Evolutionary conservation across 1,140 invertebrate genomes (phyloP), one percentile per base, ranked within the genome.

Genomic region (Centruroides sculpturatus): DNA sequence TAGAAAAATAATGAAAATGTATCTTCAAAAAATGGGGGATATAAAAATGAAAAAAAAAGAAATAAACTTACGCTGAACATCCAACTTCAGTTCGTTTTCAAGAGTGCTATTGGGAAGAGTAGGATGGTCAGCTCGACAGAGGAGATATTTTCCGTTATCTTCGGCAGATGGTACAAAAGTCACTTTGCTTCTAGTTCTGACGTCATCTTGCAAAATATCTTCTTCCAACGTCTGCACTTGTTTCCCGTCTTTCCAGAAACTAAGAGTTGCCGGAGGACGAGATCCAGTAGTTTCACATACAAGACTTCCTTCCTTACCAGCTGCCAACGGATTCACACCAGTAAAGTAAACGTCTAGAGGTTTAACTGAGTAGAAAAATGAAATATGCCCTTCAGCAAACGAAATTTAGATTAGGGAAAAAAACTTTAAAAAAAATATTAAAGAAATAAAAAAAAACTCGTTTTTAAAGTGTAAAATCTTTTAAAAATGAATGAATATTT

Each of bases 41-140:
- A 41, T 41, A 41, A 41, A 41, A 41, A 8, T 2, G 1, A 0
- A 41, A 23, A 23, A 23, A 23, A 23, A 23, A 23, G 1, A 41
- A 41, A 41, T 41, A 47, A 57, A 77, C 80, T 80, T 69, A 82
- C 81, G 82, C 46, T 80, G 76, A 35, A 82, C 79, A 66, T 79
- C 76, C 35, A 82, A 71, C 67, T 75, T 77, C 76, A 77, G 78
- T 50, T 76, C 78, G 67, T 91, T 87, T 74, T 90, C 87, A 50
- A 90, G 80, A 47, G 83, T 81, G 65, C 85, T 85, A 66, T 77
- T 80, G 6, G 68, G 64, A 12, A 66, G 55, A 52, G 59, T 51
- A 5, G 85, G 82, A 74, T 92, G 92, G 71, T 89, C 86, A 9
- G 88, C 85, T 59, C 85, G 80, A 72, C 89, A 92, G 4, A 85